A percentile compares a stretch with the other conserved stretches of the same genome.
Evolutionary conservation across 2,113 vertebrate genomes (phyloP).

Genomic region (Arenaria interpres): DNA sequence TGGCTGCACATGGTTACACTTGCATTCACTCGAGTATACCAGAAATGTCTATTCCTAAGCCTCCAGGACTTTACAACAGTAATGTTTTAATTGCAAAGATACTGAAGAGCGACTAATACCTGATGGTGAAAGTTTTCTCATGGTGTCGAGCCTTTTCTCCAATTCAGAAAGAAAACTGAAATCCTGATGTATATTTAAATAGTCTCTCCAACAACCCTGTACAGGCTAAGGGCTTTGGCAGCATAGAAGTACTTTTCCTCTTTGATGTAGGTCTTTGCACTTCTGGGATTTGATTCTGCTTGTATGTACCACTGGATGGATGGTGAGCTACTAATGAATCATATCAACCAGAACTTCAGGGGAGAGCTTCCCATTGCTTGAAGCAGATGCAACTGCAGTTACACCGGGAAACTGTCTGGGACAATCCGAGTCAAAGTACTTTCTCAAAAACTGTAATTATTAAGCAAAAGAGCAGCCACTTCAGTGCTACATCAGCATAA

Average conservation of each 20-base stretch:
- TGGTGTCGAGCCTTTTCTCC: not conserved
- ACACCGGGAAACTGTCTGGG: not conserved
- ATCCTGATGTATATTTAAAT: not conserved
- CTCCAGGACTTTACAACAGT: conserved; percentile 30
- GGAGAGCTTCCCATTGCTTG: not conserved
- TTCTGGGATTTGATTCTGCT: not conserved
- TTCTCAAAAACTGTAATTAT: not conserved
- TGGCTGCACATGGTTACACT: conserved; percentile 69
- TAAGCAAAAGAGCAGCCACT: not conserved
- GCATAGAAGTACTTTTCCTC: not conserved
- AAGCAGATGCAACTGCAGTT: not conserved
- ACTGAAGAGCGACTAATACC: conserved; percentile 15
- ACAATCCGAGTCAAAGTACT: not conserved
- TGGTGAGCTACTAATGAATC: not conserved
- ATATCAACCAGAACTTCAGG: not conserved
- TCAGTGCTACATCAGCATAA: not conserved
- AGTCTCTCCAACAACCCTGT: not conserved
- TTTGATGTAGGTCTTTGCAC: not conserved
- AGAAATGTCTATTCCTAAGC: conserved; percentile 47
- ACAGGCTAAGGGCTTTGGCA: not conserved
- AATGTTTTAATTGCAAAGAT: conserved; percentile 74
- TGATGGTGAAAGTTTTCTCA: not conserved
- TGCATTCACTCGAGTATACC: conserved; percentile 30
- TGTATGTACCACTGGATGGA: not conserved
- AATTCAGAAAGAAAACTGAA: not conserved